Conservation (phyloP, 2,888 invertebrate genomes). For the Sminthurides aquaticus region DNA sequence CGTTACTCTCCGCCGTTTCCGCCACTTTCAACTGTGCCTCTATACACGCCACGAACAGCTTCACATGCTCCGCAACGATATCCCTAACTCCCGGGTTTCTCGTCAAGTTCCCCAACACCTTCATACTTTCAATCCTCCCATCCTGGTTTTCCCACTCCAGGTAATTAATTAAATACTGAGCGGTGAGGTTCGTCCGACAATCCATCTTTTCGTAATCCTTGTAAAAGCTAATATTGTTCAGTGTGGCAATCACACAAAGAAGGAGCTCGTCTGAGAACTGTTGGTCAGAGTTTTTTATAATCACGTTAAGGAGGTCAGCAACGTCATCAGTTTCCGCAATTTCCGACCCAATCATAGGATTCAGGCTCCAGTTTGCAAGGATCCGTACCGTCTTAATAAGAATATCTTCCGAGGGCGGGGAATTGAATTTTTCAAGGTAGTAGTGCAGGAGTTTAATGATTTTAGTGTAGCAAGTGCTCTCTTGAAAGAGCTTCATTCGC, state of each 20-base stretch:
- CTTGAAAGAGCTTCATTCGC: constrained; percentile 27
- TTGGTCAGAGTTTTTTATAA: constrained; percentile 23
- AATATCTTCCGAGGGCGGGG: constrained; percentile 37
- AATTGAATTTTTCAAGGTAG: constrained; percentile 32
- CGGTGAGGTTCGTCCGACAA: constrained; percentile 30
- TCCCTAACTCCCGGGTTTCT: constrained; percentile 33
- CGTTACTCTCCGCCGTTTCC: constrained; percentile 17
- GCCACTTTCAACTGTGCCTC: constrained; percentile 32
- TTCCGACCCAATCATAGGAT: constrained; percentile 36
- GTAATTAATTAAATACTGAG: constrained; percentile 27
- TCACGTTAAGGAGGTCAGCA: constrained; percentile 26
- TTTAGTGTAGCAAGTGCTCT: constrained; percentile 10
- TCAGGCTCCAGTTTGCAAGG: constrained; percentile 42
- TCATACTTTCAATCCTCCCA: constrained; percentile 37
- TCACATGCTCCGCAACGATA: constrained; percentile 27
- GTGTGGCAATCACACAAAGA: constrained; percentile 38
- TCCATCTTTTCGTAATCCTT: constrained; percentile 34
- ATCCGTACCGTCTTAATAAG: constrained; percentile 38
- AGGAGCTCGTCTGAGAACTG: constrained; percentile 38
- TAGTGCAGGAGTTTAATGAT: constrained; percentile 33
- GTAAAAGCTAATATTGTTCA: constrained; percentile 42
- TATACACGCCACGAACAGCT: constrained; percentile 29
- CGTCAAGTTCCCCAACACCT: constrained; percentile 42
- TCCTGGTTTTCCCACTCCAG: constrained; percentile 36
- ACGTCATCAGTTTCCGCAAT: constrained; percentile 31